Evolutionary conservation across 1,140 invertebrate species (phyloP), one percentile per base, ranked within the genome.

Genomic region (Cardiocondyla obscurior): DNA sequence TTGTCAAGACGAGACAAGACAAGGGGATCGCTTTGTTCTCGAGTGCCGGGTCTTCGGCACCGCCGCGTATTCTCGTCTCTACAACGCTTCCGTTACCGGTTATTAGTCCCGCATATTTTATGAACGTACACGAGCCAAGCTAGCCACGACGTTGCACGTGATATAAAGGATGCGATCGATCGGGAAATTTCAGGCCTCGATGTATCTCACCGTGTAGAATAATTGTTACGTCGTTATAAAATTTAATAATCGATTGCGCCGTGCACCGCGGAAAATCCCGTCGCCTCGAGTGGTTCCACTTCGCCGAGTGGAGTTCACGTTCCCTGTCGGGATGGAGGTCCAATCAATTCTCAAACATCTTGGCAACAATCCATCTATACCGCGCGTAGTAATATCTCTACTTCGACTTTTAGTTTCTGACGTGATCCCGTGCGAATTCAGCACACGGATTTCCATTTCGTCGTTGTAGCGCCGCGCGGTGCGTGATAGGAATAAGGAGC

Each of bases 51-150:
- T 19, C 42, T 22, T 49, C 30, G 57, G 30, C 70, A 12, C 28
- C 51, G 28, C 39, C n/a, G 25, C 28, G 39, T 30, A 8, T 46
- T 39, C 0, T 12, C 33, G 55, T 82, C 81, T 36, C 39, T 64
- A 36, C 57, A 65, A 65, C 57, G 65, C 73, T 57, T 69, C n/a
- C 42, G 22, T 65, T 44, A 46, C 30, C 28, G 19, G 42, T 83
- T 69, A 44, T 70, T 36, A 57, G 25, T n/a, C 70, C 49, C 74
- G 82, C 74, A 79, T 83, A 83, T 44, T 83, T 83, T 83, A 83
- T 81, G 76, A 28, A 70, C n/a, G n/a, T n/a, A n/a, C n/a, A n/a
- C n/a, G n/a, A n/a, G n/a, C n/a, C n/a, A n/a, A n/a, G n/a, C n/a
- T n/a, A n/a, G n/a, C n/a, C n/a, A n/a, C n/a, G n/a, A n/a, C n/a